Evolutionary conservation across 2,888 invertebrate genomes (phyloP).

Genomic region (Ormia ochracea): DNA sequence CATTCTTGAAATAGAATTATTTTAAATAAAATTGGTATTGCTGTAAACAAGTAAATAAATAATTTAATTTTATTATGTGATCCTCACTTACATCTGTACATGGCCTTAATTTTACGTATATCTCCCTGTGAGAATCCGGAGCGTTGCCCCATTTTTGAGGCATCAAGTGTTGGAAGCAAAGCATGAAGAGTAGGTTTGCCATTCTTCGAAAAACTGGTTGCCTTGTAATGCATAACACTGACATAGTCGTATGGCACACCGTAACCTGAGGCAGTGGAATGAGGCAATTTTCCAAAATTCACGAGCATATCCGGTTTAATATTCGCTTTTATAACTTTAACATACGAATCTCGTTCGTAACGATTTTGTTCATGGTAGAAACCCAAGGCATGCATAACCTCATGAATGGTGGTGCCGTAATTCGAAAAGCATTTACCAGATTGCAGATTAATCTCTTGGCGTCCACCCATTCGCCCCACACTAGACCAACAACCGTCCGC

Average conservation of each 20-base stretch:
- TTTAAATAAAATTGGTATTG: conserved; percentile 44
- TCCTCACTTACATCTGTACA: conserved; percentile 70
- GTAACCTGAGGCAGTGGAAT: conserved; percentile 79
- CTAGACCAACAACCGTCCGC: conserved; percentile 88
- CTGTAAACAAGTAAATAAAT: not conserved
- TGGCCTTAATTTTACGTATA: conserved; percentile 71
- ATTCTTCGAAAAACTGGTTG: conserved; percentile 85
- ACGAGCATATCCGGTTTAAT: conserved; percentile 81
- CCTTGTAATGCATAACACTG: conserved; percentile 90
- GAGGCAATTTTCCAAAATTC: conserved; percentile 83
- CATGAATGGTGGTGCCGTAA: conserved; percentile 85
- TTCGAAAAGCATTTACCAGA: conserved; percentile 84
- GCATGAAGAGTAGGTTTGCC: conserved; percentile 83
- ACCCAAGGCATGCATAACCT: conserved; percentile 86
- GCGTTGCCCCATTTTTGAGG: conserved; percentile 71
- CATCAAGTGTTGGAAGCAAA: conserved; percentile 77
- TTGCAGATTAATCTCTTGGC: conserved; percentile 83
- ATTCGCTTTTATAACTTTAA: conserved; percentile 82
- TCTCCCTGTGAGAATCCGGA: conserved; percentile 71
- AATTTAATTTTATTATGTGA: not conserved
- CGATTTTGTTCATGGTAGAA: conserved; percentile 90
- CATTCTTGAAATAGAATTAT: conserved; percentile 18
- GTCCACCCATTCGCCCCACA: conserved; percentile 83
- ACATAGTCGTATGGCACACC: conserved; percentile 86
- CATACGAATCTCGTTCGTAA: conserved; percentile 84